Evolutionary conservation across 2,888 invertebrate species (phyloP).

Genomic region (Kuschelorhynchus macadamiae): DNA sequence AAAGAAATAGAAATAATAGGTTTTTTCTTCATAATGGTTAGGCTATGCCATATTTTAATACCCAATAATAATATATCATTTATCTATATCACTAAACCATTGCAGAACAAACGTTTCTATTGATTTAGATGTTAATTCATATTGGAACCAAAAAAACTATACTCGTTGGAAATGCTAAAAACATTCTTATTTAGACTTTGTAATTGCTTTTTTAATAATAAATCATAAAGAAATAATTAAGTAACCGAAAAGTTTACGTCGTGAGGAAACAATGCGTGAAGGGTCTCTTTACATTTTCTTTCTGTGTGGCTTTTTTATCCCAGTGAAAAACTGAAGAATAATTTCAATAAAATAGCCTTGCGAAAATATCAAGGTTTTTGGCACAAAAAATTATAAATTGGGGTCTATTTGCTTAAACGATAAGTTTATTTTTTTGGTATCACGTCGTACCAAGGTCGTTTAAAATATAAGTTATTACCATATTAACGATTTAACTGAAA

Average conservation of each 20-base stretch:
- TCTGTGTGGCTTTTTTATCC: constrained; percentile 11
- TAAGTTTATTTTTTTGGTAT: constrained; percentile 4
- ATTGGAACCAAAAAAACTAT: too few species aligned
- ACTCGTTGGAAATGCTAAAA: too few species aligned
- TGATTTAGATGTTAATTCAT: too few species aligned
- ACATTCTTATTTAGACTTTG: too few species aligned
- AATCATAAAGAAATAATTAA: constrained; percentile 11
- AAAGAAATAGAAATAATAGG: too few species aligned
- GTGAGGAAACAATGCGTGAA: constrained; percentile 20
- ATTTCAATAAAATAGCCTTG: constrained; percentile 18
- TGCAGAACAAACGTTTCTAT: too few species aligned
- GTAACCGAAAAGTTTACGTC: constrained; percentile 5
- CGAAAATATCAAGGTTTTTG: constrained; percentile 9
- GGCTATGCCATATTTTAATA: too few species aligned
- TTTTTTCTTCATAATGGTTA: too few species aligned
- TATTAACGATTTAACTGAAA: too few species aligned
- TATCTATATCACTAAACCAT: too few species aligned
- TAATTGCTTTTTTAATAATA: constrained; percentile 20
- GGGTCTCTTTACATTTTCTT: constrained; percentile 10
- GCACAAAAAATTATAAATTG: constrained; percentile 6
- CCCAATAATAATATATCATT: too few species aligned
- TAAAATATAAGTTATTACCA: too few species aligned
- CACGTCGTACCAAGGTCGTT: constrained; percentile 12
- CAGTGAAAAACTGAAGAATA: constrained; percentile 8
- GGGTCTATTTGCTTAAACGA: constrained; percentile 10